A percentile compares a stretch with the other conserved stretches of the same genome.
These are phyloP conservation scores for Plotosus lineatus DNA, from an alignment of 2,113 vertebrate genomes.

Conservation along the genomic window DNA sequence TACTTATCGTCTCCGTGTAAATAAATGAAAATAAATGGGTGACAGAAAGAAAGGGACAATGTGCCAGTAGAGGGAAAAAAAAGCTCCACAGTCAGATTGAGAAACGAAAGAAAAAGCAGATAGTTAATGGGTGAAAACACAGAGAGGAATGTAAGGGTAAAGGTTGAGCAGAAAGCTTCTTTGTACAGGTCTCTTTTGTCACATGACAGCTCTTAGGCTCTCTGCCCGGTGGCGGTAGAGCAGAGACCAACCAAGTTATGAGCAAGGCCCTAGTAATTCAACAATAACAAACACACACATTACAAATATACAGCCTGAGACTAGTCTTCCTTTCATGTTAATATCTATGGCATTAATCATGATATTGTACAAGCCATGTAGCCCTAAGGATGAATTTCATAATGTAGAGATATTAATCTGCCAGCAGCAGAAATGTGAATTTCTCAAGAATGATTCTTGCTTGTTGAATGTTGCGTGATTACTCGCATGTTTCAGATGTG, in stretches of 20 bases:
- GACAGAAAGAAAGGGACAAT: not conserved
- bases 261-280: not conserved
- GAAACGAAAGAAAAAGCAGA: not conserved
- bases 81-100: not conserved
- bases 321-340: not conserved
- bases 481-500: too few relatives aligned
- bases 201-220: not conserved
- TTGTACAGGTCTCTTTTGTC: not conserved
- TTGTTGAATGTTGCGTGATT: not conserved
- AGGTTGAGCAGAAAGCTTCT: conserved; percentile 1
- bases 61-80: not conserved
- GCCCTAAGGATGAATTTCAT: not conserved
- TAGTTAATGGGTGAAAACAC: not conserved
- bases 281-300: not conserved
- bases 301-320: not conserved
- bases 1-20: not conserved
- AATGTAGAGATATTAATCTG: not conserved
- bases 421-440: not conserved
- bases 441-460: not conserved
- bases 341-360: not conserved
- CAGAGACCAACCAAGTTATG: not conserved
- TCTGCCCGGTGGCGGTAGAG: not conserved
- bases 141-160: not conserved
- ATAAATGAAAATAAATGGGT: not conserved
- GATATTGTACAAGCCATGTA: not conserved